Evolutionary conservation across 2,797 vertebrate species (phyloP), one percentile per base, ranked within the genome.

Genomic region (Triplophysa bombifrons): DNA sequence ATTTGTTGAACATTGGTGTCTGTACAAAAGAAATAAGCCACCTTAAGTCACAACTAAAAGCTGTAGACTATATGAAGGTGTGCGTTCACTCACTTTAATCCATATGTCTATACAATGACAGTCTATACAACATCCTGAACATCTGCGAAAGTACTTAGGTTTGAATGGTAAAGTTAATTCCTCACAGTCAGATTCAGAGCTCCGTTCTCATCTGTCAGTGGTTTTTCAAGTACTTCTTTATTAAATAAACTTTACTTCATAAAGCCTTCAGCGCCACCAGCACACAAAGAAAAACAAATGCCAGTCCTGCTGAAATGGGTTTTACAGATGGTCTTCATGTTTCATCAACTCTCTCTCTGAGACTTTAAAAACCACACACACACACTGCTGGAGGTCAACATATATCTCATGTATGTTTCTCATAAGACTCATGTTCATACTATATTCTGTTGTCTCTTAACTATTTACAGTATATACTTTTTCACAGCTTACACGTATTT

Each of bases 321-420:
- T 76, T 65, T 46, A 76, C 63, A 81, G 69, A 83, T 79, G 63
- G 56, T 65, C 48, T 48, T 56, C 22, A 46, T 66, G 38, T 70
- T 83, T 85, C 78, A 81, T 58, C 67, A 76, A 20, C 16, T 80
- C 65, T 51, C 22, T 34, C 27, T 11, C 55, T 72, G 20, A 81
- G 46, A 67, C 27, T 12, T 60, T 44, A 68, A 51, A 67, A 74
- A 78, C 44, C 22, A 46, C 82, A 70, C 67, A 46, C 66, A 84
- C 78, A 79, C 69, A 72, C 1, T 17, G 3, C 46, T 48, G 12
- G 46, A 48, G 46, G 46, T 48, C 1, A 14, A 48, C 11, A 2
- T 41, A 41, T 41, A 41, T 41, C 41, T 11, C 41, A 41, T 48
- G 3, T 48, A 48, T 48, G 46, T 41, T 41, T 41, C 41, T 41